Evolutionary conservation across 2,797 vertebrate genomes (phyloP).

Genomic region (Amazona ochrocephala): DNA sequence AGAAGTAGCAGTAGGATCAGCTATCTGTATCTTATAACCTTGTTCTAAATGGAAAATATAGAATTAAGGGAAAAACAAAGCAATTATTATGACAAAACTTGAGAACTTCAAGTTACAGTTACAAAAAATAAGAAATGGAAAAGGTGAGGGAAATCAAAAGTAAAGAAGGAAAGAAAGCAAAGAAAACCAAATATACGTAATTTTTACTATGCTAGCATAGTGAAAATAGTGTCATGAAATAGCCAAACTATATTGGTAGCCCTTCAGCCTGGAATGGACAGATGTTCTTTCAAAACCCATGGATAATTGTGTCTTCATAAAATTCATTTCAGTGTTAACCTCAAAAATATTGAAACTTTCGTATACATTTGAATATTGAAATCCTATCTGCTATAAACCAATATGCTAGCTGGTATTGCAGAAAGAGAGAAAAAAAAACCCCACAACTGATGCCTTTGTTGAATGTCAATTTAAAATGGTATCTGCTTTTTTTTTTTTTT

Average conservation of each 20-base stretch:
- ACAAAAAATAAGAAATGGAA: neutral
- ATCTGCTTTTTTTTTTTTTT: neutral
- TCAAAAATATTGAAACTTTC: slow-evolving; percentile 27
- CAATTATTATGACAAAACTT: neutral
- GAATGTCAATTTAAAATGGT: neutral
- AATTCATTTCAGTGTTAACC: neutral
- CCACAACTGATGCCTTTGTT: neutral
- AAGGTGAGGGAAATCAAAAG: neutral
- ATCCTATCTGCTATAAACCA: neutral
- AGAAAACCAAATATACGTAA: neutral
- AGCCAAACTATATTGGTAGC: neutral
- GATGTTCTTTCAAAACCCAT: neutral
- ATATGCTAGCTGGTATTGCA: neutral
- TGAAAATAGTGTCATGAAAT: slow-evolving; percentile 37
- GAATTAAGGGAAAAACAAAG: neutral
- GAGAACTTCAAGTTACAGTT: neutral
- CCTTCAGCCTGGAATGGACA: neutral
- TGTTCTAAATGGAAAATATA: neutral
- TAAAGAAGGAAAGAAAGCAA: neutral
- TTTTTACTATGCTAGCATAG: neutral
- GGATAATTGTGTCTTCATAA: neutral
- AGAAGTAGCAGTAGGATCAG: neutral
- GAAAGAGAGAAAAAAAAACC: neutral
- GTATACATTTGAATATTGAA: slow-evolving; percentile 20
- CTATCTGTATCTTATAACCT: neutral